A percentile compares a stretch with the other conserved stretches of the same genome.
phyloP scores from a whole-genome alignment of 1,140 invertebrate genomes.

The Cydia strobilella region DNA sequence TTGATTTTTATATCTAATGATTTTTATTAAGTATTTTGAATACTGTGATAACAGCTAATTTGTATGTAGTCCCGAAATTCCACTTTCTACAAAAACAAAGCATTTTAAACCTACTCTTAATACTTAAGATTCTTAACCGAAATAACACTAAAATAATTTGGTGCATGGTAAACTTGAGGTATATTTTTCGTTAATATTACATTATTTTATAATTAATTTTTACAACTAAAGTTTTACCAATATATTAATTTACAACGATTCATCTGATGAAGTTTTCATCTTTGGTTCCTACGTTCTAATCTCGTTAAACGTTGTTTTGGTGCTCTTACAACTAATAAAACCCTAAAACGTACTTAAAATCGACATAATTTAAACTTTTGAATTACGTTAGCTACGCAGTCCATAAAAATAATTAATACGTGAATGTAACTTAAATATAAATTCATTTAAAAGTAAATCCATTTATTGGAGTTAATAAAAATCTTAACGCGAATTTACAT shows the following conservation, averaged over 20 bases:
- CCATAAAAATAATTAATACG: conserved; percentile 24
- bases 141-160: conserved; percentile 73
- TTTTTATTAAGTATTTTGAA: conserved; percentile 2
- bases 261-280: conserved; percentile 76
- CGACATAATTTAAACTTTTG: conserved; percentile 27
- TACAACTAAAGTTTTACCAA: conserved; percentile 51
- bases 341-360: conserved; percentile 32
- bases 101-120: conserved; percentile 40
- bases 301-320: conserved; percentile 64
- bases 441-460: conserved; percentile 5
- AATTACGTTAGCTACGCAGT: conserved; percentile 22
- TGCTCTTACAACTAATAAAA: conserved; percentile 53
- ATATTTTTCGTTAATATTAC: conserved; percentile 56
- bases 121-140: conserved; percentile 57
- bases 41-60: conserved; percentile 27
- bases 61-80: conserved; percentile 3
- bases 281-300: conserved; percentile 72
- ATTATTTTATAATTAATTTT: conserved; percentile 38
- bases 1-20: background rate
- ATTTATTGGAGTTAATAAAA: conserved; percentile 4
- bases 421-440: background rate
- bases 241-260: conserved; percentile 68
- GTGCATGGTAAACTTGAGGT: conserved; percentile 79
- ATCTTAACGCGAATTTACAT: conserved; percentile 40
- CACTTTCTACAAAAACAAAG: conserved; percentile 32